Evolutionary conservation across 2,888 invertebrate genomes (phyloP), one percentile per base, ranked within the genome.

Genomic region (Yponomeuta plumbellus): DNA sequence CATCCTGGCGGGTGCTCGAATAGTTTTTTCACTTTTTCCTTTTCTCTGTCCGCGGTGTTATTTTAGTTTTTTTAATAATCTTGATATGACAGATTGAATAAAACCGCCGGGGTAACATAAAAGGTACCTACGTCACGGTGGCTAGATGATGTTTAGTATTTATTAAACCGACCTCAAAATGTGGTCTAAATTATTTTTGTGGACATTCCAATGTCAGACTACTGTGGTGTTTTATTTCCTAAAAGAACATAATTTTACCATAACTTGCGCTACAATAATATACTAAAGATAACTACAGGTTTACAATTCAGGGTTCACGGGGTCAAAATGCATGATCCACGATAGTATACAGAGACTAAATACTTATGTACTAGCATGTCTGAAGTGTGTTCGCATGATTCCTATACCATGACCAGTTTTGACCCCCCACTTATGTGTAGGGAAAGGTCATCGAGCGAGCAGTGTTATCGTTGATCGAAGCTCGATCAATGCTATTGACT

Each of bases 51-150:
- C 40, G 26, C 44, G 26, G 34, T 58, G 13, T 61, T 61, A 67
- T 75, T 75, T 79, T 77, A 79, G 82, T 81, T 17, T 77, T 81
- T 85, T 80, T 80, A 80, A 84, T 84, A 82, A 82, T 84, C 85
- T 73, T 69, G 59, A 81, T 81, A 83, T 91, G 91, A 90, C 91
- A 88, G 83, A 85, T 87, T 39, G 86, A 86, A 85, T 85, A 84
- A 80, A 83, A 78, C 76, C 77, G 78, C 73, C 72, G 73, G 73
- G 74, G 73, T 71, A 71, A 65, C 39, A 56, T 34, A 63, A 73
- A 74, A 76, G 77, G 76, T 81, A 81, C 81, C 80, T 84, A 81
- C 81, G 81, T 84, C 83, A 81, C 76, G 74, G 74, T 71, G 39
- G 66, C 65, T 59, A 40, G 65, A 20, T 22, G 23, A 61, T n/a